Evolutionary conservation across 2,797 vertebrate genomes (phyloP), one percentile per base, ranked within the genome.

Genomic region (Chaunax sp.): DNA sequence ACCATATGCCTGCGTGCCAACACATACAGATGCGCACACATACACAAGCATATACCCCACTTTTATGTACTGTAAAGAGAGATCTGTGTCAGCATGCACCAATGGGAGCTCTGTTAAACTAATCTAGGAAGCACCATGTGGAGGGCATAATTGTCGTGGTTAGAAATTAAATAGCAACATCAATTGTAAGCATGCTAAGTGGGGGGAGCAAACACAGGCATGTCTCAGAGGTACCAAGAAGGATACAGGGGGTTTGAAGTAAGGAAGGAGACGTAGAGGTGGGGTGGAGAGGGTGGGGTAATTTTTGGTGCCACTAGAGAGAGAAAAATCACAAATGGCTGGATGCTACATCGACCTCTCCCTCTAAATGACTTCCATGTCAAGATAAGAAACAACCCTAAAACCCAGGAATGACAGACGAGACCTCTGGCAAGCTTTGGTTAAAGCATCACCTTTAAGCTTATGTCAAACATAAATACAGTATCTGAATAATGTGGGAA

Each of bases 361-460:
- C 89, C 90, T 90, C 69, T 78, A 91, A 93, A 93, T 89, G 71
- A 89, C 90, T 90, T 90, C 90, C 89, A 82, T 77, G 73, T 82
- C 66, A 71, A 86, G 87, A 92, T 89, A 86, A 90, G 78, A 72
- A 90, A 78, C 70, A 80, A 88, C 64, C 61, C 66, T 56, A 46
- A 78, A 86, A 75, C 40, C 64, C 38, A 75, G 72, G 62, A 85
- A 79, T 69, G 66, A 78, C 62, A 81, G 64, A 56, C 43, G 40
- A 72, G 35, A 71, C 61, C 59, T 75, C 50, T 25, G 59, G 66
- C 71, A 82, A 72, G 75, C 19, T 35, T 54, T 64, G 57, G 61
- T 59, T 78, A 38, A 60, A 74, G 59, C 85, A 76, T 84, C 68
- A 80, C 53, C 69, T 79, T 46, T 56, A 59, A 71, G 64, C 43